Conservation (phyloP, 1,140 invertebrate genomes). For the Drosophila triauraria region DNA sequence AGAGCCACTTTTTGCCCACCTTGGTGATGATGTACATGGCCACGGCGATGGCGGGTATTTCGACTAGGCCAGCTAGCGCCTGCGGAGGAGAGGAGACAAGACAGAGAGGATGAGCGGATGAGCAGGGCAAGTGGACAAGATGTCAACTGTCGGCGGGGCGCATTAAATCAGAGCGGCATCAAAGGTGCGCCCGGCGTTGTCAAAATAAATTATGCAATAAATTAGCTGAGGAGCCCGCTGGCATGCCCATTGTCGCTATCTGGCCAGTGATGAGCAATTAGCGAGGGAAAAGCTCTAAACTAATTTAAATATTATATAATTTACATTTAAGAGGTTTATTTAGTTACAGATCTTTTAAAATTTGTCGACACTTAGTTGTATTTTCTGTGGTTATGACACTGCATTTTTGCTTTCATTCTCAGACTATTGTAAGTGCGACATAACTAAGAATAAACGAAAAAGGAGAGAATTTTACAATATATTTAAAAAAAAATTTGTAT, state of each 20-base stretch:
- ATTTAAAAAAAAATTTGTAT: no score
- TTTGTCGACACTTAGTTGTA: no score
- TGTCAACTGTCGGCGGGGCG: conserved; percentile 56
- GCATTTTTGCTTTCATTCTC: no score
- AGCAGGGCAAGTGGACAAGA: conserved; percentile 27
- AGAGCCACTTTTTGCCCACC: conserved; percentile 89
- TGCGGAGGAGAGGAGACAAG: conserved; percentile 35
- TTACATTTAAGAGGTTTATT: no score
- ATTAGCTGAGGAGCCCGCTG: conserved; percentile 53
- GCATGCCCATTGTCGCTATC: conserved; percentile 34
- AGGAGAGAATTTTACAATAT: no score
- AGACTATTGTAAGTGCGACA: no score
- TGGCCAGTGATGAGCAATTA: conserved; percentile 47
- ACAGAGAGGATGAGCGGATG: conserved; percentile 14
- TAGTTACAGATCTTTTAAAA: no score
- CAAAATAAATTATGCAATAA: conserved; percentile 80
- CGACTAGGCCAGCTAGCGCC: conserved; percentile 88
- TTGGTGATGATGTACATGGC: conserved; percentile 90
- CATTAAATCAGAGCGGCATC: conserved; percentile 72
- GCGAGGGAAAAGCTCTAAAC: background rate
- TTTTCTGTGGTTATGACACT: no score
- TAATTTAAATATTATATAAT: background rate
- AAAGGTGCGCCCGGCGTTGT: conserved; percentile 69
- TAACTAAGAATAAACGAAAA: no score
- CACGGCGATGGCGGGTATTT: conserved; percentile 90